A percentile compares a stretch with the other conserved stretches of the same genome.
These are phyloP conservation scores for Bettongia penicillata DNA, from an alignment of 2,113 vertebrate species.

Conservation along the genomic window DNA sequence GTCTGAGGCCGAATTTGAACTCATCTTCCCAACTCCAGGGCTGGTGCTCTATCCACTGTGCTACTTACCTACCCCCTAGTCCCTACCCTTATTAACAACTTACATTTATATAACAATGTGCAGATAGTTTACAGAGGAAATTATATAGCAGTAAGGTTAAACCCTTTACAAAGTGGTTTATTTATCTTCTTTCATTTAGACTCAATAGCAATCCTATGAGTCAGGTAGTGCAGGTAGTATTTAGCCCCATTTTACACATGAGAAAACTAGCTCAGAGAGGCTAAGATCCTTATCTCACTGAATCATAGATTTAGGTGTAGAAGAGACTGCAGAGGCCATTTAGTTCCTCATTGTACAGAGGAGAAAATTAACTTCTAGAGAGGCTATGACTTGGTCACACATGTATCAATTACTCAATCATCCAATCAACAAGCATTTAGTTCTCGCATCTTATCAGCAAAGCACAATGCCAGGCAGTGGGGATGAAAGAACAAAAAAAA, in stretches of 20 bases:
- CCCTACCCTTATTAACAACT: not conserved
- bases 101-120: not conserved
- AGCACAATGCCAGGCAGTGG: not conserved
- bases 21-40: too few relatives aligned
- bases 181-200: not conserved
- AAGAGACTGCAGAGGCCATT: not conserved
- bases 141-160: not conserved
- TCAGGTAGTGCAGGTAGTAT: not conserved
- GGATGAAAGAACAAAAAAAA: not conserved
- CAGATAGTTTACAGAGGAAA: not conserved
- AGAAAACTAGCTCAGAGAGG: not conserved
- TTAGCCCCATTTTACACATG: not conserved
- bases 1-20: too few relatives aligned
- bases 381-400: not conserved
- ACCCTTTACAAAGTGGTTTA: not conserved
- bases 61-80: too few relatives aligned
- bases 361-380: not conserved
- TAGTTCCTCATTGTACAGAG: not conserved
- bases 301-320: not conserved
- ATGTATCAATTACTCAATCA: not conserved
- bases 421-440: not conserved
- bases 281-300: not conserved
- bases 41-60: too few relatives aligned
- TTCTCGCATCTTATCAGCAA: not conserved
- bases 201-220: not conserved